Conservation (phyloP, 2,113 vertebrate species). For the Tetrax tetrax region DNA sequence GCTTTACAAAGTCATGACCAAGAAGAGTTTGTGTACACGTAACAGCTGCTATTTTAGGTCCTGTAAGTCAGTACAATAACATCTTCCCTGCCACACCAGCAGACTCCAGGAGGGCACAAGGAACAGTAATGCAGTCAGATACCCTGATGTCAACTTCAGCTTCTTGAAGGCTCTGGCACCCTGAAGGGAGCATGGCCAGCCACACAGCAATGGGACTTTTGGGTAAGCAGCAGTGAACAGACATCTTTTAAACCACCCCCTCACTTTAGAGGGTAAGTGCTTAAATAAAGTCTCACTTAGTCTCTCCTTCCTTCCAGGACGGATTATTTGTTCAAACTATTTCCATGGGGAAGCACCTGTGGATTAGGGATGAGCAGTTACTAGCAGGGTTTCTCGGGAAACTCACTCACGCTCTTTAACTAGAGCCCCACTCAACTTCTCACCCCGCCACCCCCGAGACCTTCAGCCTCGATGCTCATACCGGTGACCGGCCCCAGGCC, state of each 20-base stretch:
- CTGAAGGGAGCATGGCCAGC: accelerated
- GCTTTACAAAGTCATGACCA: background rate
- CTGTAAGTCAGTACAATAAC: background rate
- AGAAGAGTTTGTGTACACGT: accelerated
- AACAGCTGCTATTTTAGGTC: background rate
- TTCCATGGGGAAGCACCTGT: background rate
- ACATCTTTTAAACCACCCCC: background rate
- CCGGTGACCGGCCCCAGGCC: background rate
- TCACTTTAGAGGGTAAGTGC: accelerated
- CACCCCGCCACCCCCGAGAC: accelerated
- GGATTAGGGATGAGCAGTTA: accelerated
- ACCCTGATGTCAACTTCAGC: background rate
- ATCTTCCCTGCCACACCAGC: background rate
- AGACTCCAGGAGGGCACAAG: background rate
- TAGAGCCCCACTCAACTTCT: accelerated
- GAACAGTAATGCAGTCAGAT: background rate
- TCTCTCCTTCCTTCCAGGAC: too few relatives aligned
- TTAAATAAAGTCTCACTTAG: too few relatives aligned
- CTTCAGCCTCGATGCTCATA: background rate
- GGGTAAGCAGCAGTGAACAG: accelerated
- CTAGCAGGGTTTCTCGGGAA: background rate
- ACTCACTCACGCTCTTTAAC: background rate
- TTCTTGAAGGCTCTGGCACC: background rate
- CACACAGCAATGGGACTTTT: accelerated
- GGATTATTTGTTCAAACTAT: background rate